Evolutionary conservation across 2,113 vertebrate species (phyloP).

Genomic region (Bagarius yarrelli): DNA sequence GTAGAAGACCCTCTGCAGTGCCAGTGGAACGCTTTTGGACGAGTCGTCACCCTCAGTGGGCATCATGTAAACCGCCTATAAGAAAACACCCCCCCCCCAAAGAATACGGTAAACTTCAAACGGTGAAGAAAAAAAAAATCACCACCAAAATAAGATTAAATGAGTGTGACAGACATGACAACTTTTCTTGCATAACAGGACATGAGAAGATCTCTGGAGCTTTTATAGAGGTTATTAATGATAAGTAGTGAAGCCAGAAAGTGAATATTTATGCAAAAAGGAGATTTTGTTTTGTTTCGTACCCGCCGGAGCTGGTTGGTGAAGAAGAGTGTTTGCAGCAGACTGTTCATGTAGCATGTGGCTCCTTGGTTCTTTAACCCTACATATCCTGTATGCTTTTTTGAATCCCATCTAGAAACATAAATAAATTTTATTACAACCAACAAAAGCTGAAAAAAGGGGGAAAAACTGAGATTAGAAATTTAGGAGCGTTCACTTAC

Average conservation of each 20-base stretch:
- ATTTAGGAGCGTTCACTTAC: slow-evolving; percentile 71
- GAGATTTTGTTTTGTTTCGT: slow-evolving; percentile 30
- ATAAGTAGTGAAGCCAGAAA: not conserved
- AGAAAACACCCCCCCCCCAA: slow-evolving; percentile 26
- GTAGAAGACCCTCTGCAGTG: slow-evolving; percentile 96
- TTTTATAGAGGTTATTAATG: not conserved
- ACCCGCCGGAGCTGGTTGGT: slow-evolving; percentile 98
- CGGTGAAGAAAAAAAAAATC: not conserved
- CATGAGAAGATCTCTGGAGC: too few relatives aligned
- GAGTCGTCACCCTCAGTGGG: slow-evolving; percentile 98
- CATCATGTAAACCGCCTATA: slow-evolving; percentile 99
- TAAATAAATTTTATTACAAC: not conserved
- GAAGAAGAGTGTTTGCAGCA: slow-evolving; percentile 98
- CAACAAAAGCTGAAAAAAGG: too few relatives aligned
- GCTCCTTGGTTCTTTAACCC: slow-evolving; percentile 98
- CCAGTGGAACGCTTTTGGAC: slow-evolving; percentile 96
- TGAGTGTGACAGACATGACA: too few relatives aligned
- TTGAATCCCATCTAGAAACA: slow-evolving; percentile 90
- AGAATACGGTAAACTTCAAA: not conserved
- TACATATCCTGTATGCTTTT: slow-evolving; percentile 98
- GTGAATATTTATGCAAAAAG: not conserved
- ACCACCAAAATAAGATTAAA: too few relatives aligned
- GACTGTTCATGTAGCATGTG: slow-evolving; percentile 99
- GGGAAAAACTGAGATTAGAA: too few relatives aligned
- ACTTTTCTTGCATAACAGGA: too few relatives aligned